These are phyloP conservation scores for Brachyrhaphis roseni DNA, from an alignment of 2,797 vertebrate genomes.

Conservation along the genomic window DNA sequence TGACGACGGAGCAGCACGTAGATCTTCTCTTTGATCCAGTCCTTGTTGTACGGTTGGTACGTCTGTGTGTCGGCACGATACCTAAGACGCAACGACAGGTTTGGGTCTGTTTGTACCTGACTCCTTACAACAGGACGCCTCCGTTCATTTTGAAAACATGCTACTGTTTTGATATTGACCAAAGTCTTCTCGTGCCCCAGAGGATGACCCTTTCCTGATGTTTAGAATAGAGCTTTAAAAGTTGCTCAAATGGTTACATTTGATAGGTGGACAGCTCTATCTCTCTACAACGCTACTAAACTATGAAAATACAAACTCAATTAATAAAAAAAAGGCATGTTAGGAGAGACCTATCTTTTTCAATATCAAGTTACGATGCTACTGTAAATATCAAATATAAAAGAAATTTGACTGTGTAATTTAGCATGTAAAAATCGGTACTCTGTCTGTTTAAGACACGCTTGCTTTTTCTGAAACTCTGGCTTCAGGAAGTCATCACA, in stretches of 20 bases:
- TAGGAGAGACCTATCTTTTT: not conserved
- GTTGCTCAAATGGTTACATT: not conserved
- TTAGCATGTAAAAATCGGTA: too few species aligned
- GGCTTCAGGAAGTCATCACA: too few species aligned
- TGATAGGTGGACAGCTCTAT: not conserved
- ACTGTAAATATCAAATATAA: too few species aligned
- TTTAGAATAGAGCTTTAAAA: not conserved
- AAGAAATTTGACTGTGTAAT: too few species aligned
- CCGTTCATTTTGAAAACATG: not conserved
- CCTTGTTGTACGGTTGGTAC: constrained; percentile 98
- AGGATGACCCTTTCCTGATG: not conserved
- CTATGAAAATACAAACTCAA: not conserved
- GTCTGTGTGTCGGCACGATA: constrained; percentile 97
- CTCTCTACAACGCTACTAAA: not conserved
- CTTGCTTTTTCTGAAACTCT: too few species aligned
- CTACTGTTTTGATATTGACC: not conserved
- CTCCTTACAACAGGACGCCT: not conserved
- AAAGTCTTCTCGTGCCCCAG: not conserved
- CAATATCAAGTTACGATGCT: not conserved
- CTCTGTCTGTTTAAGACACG: too few species aligned
- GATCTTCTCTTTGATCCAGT: constrained; percentile 99
- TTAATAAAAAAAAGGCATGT: not conserved
- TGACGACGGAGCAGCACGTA: constrained; percentile 94
- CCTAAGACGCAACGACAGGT: constrained; percentile 68
- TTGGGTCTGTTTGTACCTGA: not conserved